Evolutionary conservation across 2,888 invertebrate genomes (phyloP).

Genomic region (Polydrusus tereticollis): DNA sequence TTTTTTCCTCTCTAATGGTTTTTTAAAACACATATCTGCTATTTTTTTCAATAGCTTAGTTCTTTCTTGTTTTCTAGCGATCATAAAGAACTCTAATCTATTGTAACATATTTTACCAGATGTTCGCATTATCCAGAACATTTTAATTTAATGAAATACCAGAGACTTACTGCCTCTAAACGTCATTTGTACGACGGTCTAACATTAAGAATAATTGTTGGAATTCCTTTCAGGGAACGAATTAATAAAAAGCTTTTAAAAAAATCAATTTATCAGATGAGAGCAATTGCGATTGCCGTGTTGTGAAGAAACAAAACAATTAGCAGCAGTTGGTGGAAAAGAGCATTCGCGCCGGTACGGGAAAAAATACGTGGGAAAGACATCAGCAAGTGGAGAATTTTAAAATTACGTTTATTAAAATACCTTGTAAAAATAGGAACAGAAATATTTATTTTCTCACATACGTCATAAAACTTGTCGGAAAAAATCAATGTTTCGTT

Average conservation of each 20-base stretch:
- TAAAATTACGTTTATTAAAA: no score
- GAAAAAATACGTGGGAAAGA: constrained; percentile 4
- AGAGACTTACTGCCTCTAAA: background rate
- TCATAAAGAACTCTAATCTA: background rate
- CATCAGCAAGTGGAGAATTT: background rate
- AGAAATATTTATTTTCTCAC: no score
- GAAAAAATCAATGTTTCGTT: no score
- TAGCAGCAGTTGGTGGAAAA: constrained; percentile 7
- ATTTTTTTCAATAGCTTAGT: no score
- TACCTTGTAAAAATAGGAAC: no score
- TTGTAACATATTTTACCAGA: background rate
- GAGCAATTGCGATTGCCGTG: background rate
- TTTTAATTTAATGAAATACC: constrained; percentile 12
- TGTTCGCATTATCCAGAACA: background rate
- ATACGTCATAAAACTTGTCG: no score
- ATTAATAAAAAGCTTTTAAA: constrained; percentile 18
- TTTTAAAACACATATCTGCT: no score
- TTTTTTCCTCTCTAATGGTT: no score
- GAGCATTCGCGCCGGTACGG: background rate
- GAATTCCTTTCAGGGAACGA: constrained; percentile 6
- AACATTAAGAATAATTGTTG: constrained; percentile 4
- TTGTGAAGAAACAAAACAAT: constrained; percentile 19
- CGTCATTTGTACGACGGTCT: background rate
- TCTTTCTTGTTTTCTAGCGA: no score
- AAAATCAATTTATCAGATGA: constrained; percentile 11